Percentiles rank a stretch among this genome's conserved stretches.
Conservation (phyloP, 2,113 vertebrate genomes). For the Lethenteron camtschaticum region DNA sequence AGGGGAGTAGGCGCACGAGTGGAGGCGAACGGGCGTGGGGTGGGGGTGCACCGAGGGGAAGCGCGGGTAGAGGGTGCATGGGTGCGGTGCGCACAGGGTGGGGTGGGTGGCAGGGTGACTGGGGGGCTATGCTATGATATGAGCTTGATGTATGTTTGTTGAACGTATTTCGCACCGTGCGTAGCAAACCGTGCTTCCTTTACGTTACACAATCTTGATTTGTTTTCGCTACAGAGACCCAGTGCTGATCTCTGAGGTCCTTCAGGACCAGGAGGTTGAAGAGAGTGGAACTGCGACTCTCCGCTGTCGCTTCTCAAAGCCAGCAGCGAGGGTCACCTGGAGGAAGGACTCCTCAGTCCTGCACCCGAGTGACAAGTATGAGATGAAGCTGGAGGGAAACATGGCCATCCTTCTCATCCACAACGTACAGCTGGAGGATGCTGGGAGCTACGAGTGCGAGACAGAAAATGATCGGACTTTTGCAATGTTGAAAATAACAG, state of each 20-base stretch:
- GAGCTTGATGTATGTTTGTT: too few species aligned
- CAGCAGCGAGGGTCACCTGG: slow-evolving; percentile 3
- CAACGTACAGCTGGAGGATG: not conserved
- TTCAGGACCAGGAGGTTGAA: slow-evolving; percentile 4
- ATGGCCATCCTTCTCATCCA: slow-evolving; percentile 1
- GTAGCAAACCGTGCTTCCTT: not conserved
- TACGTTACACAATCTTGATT: not conserved
- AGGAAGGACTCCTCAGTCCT: not conserved
- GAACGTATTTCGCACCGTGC: not conserved
- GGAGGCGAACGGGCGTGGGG: too few species aligned
- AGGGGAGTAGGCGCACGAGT: too few species aligned
- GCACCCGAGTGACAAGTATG: not conserved
- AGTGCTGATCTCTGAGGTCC: not conserved
- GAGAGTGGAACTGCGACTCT: slow-evolving; percentile 3
- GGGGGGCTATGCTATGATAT: too few species aligned
- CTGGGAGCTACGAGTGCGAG: slow-evolving; percentile 3
- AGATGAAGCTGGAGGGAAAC: not conserved
- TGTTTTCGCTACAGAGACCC: not conserved
- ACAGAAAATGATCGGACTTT: not conserved
- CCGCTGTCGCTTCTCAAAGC: slow-evolving; percentile 1
- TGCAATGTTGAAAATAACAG: too few species aligned
- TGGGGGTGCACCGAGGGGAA: too few species aligned
- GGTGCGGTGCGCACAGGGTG: too few species aligned
- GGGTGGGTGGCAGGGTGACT: too few species aligned
- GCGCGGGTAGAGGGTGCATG: too few species aligned